phyloP scores from a whole-genome alignment of 2,797 vertebrate genomes.

The Danio kyathit region DNA sequence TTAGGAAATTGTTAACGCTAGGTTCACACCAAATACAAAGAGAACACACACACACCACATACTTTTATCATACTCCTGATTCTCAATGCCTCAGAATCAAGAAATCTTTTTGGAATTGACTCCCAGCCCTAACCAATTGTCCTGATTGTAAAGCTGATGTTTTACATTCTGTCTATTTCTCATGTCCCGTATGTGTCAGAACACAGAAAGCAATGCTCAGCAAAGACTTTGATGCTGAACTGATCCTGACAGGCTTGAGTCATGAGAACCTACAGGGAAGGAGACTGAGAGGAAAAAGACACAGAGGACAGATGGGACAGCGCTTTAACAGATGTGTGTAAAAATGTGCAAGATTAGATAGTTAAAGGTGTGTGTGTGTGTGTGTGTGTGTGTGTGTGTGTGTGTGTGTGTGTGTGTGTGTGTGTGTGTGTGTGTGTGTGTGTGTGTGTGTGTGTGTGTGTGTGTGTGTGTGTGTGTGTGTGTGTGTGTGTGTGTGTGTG shows the following conservation, averaged over 20 bases:
- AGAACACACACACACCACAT: no score
- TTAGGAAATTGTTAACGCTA: no score
- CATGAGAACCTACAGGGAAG: constrained; percentile 22
- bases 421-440: not conserved
- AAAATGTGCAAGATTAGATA: constrained; percentile 4
- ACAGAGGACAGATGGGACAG: constrained; percentile 5
- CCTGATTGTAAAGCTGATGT: not conserved
- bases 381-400: not conserved
- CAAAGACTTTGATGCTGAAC: constrained; percentile 36
- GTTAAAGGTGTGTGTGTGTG: constrained; percentile 14
- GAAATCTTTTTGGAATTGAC: no score
- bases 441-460: constrained; percentile 6
- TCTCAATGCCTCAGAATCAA: no score
- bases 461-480: not conserved
- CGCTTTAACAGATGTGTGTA: not conserved
- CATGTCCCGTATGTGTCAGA: not conserved
- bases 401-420: not conserved
- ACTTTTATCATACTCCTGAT: no score
- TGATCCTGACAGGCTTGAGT: constrained; percentile 51
- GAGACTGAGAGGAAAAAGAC: constrained; percentile 26
- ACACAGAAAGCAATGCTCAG: not conserved
- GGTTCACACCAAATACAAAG: no score
- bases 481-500: not conserved
- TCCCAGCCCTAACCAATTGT: not conserved
- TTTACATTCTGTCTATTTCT: not conserved